Percentiles rank a stretch among this genome's conserved stretches.
These are phyloP conservation scores for Penelope pileata DNA, from an alignment of 2,113 vertebrate genomes.

Conservation along the genomic window DNA sequence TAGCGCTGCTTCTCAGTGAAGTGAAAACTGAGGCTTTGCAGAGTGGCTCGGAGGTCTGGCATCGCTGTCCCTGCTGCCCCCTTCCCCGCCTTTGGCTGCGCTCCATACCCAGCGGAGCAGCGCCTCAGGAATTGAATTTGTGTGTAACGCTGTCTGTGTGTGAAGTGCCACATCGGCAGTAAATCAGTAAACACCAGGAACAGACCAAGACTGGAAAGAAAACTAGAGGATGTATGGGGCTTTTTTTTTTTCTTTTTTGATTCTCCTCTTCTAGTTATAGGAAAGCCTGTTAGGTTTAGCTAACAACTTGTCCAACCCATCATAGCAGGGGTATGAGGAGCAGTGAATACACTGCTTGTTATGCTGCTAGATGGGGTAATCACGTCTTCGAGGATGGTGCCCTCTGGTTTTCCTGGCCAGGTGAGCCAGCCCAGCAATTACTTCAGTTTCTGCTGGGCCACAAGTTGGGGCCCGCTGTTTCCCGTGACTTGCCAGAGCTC, in stretches of 20 bases:
- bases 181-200: constrained; percentile 22
- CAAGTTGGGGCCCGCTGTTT: not conserved
- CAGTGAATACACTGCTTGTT: not conserved
- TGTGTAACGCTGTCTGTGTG: not conserved
- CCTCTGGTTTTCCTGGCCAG: not conserved
- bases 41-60: constrained; percentile 2
- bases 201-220: not conserved
- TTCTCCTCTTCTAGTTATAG: not conserved
- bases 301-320: not conserved
- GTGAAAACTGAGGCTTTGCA: not conserved
- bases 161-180: not conserved
- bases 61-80: not conserved
- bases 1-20: not conserved
- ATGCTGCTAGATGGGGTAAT: not conserved
- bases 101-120: not conserved
- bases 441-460: not conserved
- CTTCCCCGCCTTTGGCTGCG: constrained; percentile 14
- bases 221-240: not conserved
- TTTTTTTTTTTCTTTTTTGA: not conserved
- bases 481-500: not conserved
- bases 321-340: not conserved
- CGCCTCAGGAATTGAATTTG: not conserved
- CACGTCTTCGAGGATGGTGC: not conserved
- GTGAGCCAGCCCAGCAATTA: not conserved
- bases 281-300: not conserved